Base-by-base conservation (phyloP, 37 sponge, comb jelly and placozoan species). In the Diacarnus erythraeanus region DNA sequence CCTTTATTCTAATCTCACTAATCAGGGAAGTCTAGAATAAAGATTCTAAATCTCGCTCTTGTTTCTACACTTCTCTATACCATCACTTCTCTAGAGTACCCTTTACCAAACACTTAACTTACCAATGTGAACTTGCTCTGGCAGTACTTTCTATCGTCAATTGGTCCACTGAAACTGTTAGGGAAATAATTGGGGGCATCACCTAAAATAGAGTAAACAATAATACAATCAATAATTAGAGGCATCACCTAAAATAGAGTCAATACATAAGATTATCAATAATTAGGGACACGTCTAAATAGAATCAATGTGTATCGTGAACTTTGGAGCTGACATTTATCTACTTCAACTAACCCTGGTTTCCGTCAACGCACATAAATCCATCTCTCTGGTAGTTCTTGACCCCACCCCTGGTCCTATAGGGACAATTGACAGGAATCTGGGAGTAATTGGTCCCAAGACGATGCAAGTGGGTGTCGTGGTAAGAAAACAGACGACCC, bases 111-210 rank as follows among this genome's bases (percentile, higher is more conserved):
- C n/a, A n/a, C n/a, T 47, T 12, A 30, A 69, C 80, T 68, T 34
- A 79, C 80, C 35, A 3, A 29, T 10, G 63, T 42, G 38, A 0
- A 51, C 57, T 68, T 68, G 38, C 25, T 30, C 29, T 25, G 0
- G 38, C 21, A 0, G 29, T 79, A 54, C 37, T 79, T 57, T 20
- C 27, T 1, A 69, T 81, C 54, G 63, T 94, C 92, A 42, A 57
- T 60, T 42, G 95, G 95, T 20, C 95, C 95, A 68, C 1, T 56
- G 83, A 94, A 94, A 57, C 95, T 94, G 89, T 91, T 94, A 1
- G 92, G 95, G 69, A 68, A 94, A 63, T 94, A 94, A 88, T 94
- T 94, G 63, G 95, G 95, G 30, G 92, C 95, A 44, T 81, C 91
- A 22, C 30, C 88, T 90, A 47, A 6, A n/a, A n/a, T n/a, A n/a